Evolutionary conservation across 2,113 vertebrate species (phyloP).

Genomic region (Leptobrachium leishanense): DNA sequence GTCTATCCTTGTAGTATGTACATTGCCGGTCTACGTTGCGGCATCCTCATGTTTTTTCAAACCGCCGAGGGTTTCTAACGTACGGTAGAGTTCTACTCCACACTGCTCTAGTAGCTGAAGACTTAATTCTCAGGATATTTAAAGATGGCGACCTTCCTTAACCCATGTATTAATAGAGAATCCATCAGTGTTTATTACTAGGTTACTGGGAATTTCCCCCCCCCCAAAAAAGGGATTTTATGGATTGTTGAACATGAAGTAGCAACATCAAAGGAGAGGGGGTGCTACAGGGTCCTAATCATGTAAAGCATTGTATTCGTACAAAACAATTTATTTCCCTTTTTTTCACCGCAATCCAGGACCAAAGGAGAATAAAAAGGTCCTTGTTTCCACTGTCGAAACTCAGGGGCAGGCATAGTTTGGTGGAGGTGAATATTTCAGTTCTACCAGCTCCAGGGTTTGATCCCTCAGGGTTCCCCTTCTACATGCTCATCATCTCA

Average conservation of each 20-base stretch:
- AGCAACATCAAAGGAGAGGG: background rate
- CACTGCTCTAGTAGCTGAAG: background rate
- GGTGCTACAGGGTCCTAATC: background rate
- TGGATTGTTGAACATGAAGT: constrained; percentile 11
- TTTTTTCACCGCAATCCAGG: background rate
- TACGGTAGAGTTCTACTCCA: background rate
- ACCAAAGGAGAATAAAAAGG: constrained; percentile 13
- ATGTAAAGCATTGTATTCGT: background rate
- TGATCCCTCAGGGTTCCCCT: constrained; percentile 11
- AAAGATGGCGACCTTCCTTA: background rate
- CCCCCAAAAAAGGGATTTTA: constrained; percentile 4
- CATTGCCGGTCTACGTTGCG: background rate
- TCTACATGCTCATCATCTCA: background rate
- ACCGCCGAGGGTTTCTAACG: background rate
- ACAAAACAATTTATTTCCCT: background rate
- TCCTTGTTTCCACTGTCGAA: constrained; percentile 21
- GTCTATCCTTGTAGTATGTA: background rate
- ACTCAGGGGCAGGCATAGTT: constrained; percentile 19
- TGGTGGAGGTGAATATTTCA: constrained; percentile 11
- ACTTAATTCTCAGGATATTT: constrained; percentile 25
- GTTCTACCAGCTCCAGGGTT: constrained; percentile 2
- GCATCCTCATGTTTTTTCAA: background rate
- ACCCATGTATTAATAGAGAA: background rate
- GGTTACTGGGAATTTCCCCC: background rate
- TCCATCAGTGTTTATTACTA: background rate